phyloP scores from a whole-genome alignment of 2,797 vertebrate species.

The Ammospiza maritima region DNA sequence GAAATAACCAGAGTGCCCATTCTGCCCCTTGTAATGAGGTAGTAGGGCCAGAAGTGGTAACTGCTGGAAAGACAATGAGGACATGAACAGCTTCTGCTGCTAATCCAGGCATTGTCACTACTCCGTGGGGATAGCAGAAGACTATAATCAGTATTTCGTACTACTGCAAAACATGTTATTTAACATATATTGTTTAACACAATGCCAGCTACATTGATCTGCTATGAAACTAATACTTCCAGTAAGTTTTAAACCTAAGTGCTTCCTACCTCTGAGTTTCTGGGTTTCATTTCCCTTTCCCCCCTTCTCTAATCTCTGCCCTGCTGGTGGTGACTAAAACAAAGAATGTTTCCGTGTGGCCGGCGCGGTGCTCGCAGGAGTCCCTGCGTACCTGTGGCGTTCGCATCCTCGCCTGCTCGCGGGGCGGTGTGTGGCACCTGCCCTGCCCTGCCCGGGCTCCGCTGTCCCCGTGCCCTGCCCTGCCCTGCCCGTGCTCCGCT shows the following conservation, averaged over 20 bases:
- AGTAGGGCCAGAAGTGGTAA: background rate
- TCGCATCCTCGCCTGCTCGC: background rate
- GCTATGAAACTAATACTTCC: background rate
- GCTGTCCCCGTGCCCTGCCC: no score
- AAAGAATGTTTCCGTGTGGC: background rate
- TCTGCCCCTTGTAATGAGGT: background rate
- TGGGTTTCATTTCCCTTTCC: background rate
- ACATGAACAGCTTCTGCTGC: background rate
- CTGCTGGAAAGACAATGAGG: background rate
- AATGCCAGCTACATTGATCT: background rate
- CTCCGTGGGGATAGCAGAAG: background rate
- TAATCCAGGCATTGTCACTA: constrained; percentile 7
- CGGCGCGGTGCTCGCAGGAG: background rate
- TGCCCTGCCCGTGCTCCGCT: no score
- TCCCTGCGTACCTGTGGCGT: background rate
- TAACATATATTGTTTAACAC: background rate
- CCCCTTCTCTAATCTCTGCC: background rate
- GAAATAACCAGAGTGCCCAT: background rate
- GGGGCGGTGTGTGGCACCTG: background rate
- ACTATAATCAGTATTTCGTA: background rate
- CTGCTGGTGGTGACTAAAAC: background rate
- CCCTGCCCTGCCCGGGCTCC: no score
- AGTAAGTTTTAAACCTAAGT: background rate
- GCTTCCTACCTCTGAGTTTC: background rate
- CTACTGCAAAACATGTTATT: background rate